Base-by-base conservation (phyloP, 35 echinoderm and acorn worm species). In the Ptychodera flava region DNA sequence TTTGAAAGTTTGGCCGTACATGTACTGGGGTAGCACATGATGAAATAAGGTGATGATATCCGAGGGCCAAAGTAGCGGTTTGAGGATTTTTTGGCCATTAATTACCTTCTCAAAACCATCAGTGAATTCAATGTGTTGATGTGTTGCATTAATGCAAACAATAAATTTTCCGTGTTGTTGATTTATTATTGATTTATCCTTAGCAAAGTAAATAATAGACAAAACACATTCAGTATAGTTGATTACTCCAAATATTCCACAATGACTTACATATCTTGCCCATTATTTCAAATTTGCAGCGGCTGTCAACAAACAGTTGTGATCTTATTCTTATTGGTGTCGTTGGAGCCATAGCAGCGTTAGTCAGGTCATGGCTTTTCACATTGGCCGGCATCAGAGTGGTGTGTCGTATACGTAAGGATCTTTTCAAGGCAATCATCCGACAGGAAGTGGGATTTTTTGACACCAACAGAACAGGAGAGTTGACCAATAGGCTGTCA, bases 401-500 rank as follows among this genome's bases (percentile, higher is more conserved):
- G 22, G 96, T 94, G 14, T 99, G 96, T 52, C 78, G 86, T 14
- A 79, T 99, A 0, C 85, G 96, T 31, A 79, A 80, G 15, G 37
- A 85, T 31, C 93, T 99, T 16, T 94, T 99, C 78, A 90, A 36
- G 29, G 87, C 96, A 12, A 91, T 99, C 53, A 92, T 99, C 53
- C 38, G 88, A 76, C 96, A 99, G 53, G 96, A 99, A 37, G 89
- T 99, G 79, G 96, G 92, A 1, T 99, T 99, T 79, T 99, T 99
- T 89, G 96, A 99, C 79, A 90, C 79, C n/a, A 99, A 94, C 38
- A 36, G 96, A 16, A 99, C 96, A 0, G 96, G 96, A 31, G 96
- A 99, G 78, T 88, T 99, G 14, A 99, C 96, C 22, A 99, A 88
- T 31, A 85, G 96, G 0, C 84, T 99, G 28, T 99, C 96, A 0